phyloP scores from a whole-genome alignment of 1,140 invertebrate species.

The Steinernema feltiae region DNA sequence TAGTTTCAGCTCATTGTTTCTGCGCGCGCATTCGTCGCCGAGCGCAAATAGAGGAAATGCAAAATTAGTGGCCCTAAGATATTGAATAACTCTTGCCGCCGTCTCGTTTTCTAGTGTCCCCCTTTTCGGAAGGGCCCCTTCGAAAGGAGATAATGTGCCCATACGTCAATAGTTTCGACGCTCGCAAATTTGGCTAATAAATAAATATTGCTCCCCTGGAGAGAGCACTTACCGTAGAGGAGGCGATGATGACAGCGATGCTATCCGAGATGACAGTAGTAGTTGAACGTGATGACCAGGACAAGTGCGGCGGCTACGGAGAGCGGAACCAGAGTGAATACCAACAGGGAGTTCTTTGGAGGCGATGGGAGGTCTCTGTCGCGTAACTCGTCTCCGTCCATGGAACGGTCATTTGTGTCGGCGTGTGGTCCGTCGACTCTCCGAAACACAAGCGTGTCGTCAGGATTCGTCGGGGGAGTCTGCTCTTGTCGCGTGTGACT shows the following conservation, averaged over 20 bases:
- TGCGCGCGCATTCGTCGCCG: background rate
- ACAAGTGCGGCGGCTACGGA: constrained; percentile 1
- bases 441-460: background rate
- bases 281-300: constrained; percentile 5
- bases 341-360: background rate
- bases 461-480: background rate
- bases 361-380: background rate
- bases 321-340: background rate
- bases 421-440: background rate
- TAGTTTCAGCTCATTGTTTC: background rate
- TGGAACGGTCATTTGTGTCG: background rate
- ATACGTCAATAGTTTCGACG: background rate
- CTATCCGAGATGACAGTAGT: constrained; percentile 15
- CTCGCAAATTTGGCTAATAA: background rate
- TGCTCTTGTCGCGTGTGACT: constrained; percentile 23
- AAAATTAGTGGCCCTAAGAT: constrained; percentile 10
- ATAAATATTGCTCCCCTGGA: background rate
- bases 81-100: constrained; percentile 13
- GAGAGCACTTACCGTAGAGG: background rate
- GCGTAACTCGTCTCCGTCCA: background rate
- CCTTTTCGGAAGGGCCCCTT: background rate
- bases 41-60: constrained; percentile 11
- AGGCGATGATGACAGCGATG: background rate
- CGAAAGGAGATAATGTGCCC: background rate
- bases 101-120: constrained; percentile 8